Percentiles rank a stretch among this genome's conserved stretches.
Evolutionary conservation across 2,888 invertebrate genomes (phyloP).

Genomic region (Pseudoips prasinana): DNA sequence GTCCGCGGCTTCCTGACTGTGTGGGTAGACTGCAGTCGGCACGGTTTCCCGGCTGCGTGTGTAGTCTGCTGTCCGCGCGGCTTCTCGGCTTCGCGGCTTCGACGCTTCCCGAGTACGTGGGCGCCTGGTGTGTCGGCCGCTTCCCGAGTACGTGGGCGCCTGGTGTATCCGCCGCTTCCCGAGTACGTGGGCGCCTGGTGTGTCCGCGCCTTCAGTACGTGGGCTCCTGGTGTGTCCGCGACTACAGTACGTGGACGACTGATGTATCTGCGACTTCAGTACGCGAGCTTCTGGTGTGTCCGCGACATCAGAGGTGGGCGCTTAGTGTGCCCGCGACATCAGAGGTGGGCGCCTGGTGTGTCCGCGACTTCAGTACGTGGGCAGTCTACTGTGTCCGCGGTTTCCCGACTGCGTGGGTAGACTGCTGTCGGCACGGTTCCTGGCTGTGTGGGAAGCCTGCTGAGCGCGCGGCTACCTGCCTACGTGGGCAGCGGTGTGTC

Average conservation of each 20-base stretch:
- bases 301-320: no score
- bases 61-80: background rate
- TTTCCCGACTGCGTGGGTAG: no score
- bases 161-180: background rate
- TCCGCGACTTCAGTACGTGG: no score
- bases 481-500: no score
- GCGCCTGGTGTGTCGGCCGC: background rate
- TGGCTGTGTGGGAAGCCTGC: no score
- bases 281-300: no score
- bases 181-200: background rate
- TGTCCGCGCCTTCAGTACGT: background rate
- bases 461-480: no score
- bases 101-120: background rate
- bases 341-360: no score
- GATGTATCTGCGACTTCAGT: background rate
- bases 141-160: background rate
- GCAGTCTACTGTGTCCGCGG: no score
- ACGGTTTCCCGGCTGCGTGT: background rate
- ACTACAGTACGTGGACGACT: background rate
- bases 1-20: background rate
- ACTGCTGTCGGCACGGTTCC: no score
- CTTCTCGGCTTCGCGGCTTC: background rate
- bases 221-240: background rate
- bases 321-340: no score
- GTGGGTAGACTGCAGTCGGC: background rate